A percentile compares a stretch with the other conserved stretches of the same genome.
phyloP scores from a whole-genome alignment of 2,888 invertebrate species.

The Sminthurides aquaticus region DNA sequence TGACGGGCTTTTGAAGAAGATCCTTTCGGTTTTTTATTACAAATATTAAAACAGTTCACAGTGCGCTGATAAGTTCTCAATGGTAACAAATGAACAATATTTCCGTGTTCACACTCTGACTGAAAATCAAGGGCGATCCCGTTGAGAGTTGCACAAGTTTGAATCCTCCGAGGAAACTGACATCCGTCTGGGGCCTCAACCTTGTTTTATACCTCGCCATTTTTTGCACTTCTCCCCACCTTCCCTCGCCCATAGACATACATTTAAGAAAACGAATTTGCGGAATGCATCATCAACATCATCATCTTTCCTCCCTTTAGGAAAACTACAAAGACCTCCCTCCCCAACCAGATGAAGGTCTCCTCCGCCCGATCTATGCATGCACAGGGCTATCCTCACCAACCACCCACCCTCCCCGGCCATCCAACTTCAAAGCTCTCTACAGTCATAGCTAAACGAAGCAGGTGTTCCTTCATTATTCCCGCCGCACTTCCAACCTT shows the following conservation, averaged over 20 bases:
- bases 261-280: conserved; percentile 36
- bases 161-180: conserved; percentile 36
- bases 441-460: too few species aligned
- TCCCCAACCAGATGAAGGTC: too few species aligned
- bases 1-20: not conserved
- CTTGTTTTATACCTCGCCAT: conserved; percentile 44
- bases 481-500: too few species aligned
- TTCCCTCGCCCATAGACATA: not conserved
- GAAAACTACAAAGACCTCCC: not conserved
- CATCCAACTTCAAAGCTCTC: too few species aligned
- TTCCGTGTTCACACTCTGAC: too few species aligned
- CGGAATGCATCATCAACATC: conserved; percentile 27
- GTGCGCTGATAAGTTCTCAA: not conserved
- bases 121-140: too few species aligned
- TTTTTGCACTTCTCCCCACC: conserved; percentile 34
- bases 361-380: too few species aligned
- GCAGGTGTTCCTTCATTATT: too few species aligned
- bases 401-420: not conserved
- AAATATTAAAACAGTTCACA: not conserved
- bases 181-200: conserved; percentile 41
- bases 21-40: not conserved
- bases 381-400: too few species aligned
- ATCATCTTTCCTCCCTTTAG: not conserved
- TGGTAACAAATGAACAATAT: too few species aligned
- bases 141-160: conserved; percentile 15